These are phyloP conservation scores for Tachyglossus aculeatus DNA, from an alignment of 2,797 vertebrate species.

Conservation along the genomic window DNA sequence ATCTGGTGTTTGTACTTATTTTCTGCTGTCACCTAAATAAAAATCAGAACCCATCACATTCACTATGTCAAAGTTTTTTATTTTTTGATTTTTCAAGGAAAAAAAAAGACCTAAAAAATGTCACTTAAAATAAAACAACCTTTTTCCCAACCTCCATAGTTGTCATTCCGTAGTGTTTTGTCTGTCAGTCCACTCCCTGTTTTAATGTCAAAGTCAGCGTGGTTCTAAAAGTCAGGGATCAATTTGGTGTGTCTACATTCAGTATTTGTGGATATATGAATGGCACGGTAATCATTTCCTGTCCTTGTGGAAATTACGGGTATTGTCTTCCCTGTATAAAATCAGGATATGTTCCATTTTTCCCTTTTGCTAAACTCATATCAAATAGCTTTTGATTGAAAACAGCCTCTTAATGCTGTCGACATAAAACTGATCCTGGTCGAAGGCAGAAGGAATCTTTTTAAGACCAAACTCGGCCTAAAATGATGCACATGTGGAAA, in stretches of 20 bases:
- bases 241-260: too few species aligned
- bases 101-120: constrained; percentile 7
- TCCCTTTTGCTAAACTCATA: constrained; percentile 51
- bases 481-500: constrained; percentile 48
- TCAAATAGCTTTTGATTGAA: constrained; percentile 58
- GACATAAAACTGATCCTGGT: constrained; percentile 59
- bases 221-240: constrained; percentile 48
- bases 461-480: constrained; percentile 43
- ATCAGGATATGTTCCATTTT: constrained; percentile 53
- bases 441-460: constrained; percentile 53
- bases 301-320: constrained; percentile 52
- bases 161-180: constrained; percentile 16
- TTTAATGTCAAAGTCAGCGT: constrained; percentile 8
- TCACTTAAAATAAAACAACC: constrained; percentile 17
- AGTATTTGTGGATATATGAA: constrained; percentile 39
- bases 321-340: constrained; percentile 51
- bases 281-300: constrained; percentile 57
- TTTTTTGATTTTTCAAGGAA: neutral
- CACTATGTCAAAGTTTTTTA: neutral
- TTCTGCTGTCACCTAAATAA: constrained; percentile 62
- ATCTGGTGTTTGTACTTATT: constrained; percentile 61
- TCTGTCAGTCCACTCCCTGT: constrained; percentile 11
- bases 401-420: constrained; percentile 55
- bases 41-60: constrained; percentile 36
- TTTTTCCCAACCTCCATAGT: constrained; percentile 13